Base-by-base conservation (phyloP, 30 jellyfish, hydroid and myxozoan species). In the Catostylus mosaicus region DNA sequence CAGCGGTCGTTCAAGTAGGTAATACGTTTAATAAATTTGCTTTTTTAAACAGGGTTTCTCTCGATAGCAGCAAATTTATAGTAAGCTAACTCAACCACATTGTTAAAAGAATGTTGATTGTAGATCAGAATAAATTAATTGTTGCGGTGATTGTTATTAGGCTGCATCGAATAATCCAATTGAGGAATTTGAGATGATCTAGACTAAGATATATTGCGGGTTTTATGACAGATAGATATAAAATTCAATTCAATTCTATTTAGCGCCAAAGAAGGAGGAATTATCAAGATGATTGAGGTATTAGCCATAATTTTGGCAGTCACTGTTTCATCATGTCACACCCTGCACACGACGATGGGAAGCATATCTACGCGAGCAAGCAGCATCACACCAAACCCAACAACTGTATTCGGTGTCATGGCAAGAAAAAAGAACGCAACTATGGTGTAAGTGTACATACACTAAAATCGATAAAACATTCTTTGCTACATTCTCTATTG, bases 371-470 rank as follows among this genome's bases (percentile, higher is more conserved):
- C 80, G 24, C 6, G 14, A 45, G 2, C 64, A 26, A 18, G 24
- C 24, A 26, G 56, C 34, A 5, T n/a, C 51, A 29, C 31, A 20
- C 52, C 63, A 22, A 33, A 32, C 1, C 75, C 85, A 48, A 74
- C 85, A 19, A 52, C 85, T 29, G 85, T 40, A 0, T 74, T 47
- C 52, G 59, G 75, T 62, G 29, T 74, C 36, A 74, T 8, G 48
- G 10, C 54, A 30, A 51, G 75, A 62, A 34, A 29, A 23, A 54
- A 62, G 26, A 74, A 74, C 22, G 75, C 46, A 18, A 74, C 61
- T 26, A 36, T 9, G 3, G 12, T 46, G 80, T 68, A 22, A 35
- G 67, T 46, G 34, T 18, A 20, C 63, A 48, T 4, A 48, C 14
- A 40, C 54, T 14, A 7, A 40, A n/a, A n/a, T 40, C 54, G 7